Evolutionary conservation across 2,113 vertebrate genomes (phyloP).

Genomic region (Damaliscus lunatus): DNA sequence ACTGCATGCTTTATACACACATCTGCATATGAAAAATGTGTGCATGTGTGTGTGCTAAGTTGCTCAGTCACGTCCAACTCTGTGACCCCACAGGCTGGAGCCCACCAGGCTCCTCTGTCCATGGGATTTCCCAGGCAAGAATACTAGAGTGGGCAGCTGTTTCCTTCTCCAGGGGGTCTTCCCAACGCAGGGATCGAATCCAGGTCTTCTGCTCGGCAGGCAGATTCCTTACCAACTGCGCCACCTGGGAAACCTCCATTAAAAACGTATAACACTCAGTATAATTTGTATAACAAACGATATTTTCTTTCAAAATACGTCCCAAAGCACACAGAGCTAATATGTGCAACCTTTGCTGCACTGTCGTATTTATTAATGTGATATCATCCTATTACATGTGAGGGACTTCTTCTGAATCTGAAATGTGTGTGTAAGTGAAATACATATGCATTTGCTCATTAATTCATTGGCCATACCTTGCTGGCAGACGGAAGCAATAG

Average conservation of each 20-base stretch:
- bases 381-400: neutral
- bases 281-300: neutral
- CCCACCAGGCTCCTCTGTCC: neutral
- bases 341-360: fast-evolving
- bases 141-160: neutral
- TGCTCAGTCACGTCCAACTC: neutral
- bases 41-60: fast-evolving
- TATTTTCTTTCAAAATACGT: neutral
- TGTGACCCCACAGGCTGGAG: neutral
- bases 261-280: neutral
- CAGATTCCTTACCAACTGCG: neutral
- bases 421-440: neutral
- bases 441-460: neutral
- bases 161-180: neutral
- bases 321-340: neutral
- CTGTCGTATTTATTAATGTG: neutral
- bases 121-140: neutral
- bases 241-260: neutral
- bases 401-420: neutral
- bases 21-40: neutral
- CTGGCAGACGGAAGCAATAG: neutral
- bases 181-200: neutral
- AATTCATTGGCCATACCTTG: neutral
- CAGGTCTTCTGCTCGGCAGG: neutral
- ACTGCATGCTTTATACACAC: too few relatives aligned